Base-by-base conservation (phyloP, 2,797 vertebrate genomes). In the Dallia pectoralis region DNA sequence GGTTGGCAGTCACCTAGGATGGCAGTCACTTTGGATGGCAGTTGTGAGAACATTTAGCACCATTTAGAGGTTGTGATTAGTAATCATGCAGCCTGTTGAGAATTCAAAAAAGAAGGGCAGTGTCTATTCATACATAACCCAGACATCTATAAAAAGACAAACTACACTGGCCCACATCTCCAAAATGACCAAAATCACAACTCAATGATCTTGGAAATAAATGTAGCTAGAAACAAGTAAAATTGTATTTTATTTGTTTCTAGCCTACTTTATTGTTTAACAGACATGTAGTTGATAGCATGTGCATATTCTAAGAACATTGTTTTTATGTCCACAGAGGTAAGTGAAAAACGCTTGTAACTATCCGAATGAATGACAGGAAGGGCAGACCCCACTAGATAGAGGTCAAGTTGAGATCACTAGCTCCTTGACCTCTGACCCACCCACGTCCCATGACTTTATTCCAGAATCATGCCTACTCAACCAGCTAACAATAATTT, bases 61-160 rank as follows among this genome's bases (percentile, higher is more conserved):
- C 66, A 29, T 67, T 36, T 65, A 14, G 33, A 72, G 81, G 76
- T 75, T 78, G 79, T 78, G 82, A 83, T 84, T 71, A 29, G 70
- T 75, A 84, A 84, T 81, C 74, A 74, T 77, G 30, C 70, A 74
- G 80, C 67, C 81, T 80, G 73, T 72, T 77, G 84, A 85, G 85
- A 76, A 76, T 76, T 84, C 74, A 75, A 74, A 87, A n/a, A 89
- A 91, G 77, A 89, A 83, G 91, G 89, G 68, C 89, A 86, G 84
- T 44, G 70, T 85, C 84, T 92, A 92, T 88, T 79, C 91, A 85
- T 90, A 85, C 85, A 74, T 74, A 80, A 85, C 88, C 86, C 85
- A 87, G 81, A 85, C 86, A 83, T 86, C 85, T 87, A 78, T 79
- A 88, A 82, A 69, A 15, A 78, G 79, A 82, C 44, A 36, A 84